Base-by-base conservation (phyloP, 2,113 vertebrate genomes). In the Oncorhynchus tshawytscha region DNA sequence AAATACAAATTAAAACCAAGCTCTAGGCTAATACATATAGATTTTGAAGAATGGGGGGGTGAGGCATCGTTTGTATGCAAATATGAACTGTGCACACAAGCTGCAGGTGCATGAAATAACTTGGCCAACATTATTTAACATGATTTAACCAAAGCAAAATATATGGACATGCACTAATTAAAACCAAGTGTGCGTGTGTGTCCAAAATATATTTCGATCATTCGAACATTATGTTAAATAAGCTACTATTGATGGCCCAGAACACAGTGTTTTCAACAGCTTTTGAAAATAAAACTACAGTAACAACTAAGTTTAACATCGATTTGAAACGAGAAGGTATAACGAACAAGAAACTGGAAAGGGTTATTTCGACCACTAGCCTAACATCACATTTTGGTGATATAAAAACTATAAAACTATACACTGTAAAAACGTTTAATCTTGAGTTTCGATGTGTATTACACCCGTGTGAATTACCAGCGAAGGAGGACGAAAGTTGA, bases 401-500 rank as follows among this genome's bases (percentile, higher is more conserved):
- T 15, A 20, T 68, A 39, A 68, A 20, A 16, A 24, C 22, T 27
- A 34, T 34, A 34, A 6, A 34, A 34, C 31, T 34, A 34, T 34
- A 34, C 31, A 6, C 5, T 15, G 20, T 68, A 39, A 68, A 20
- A 16, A 24, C 68, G 5, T 66, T 31, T 68, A 24, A 68, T 18
- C 8, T 39, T 65, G 34, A 59, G 20, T 64, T 34, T 48, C 4
- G 25, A 3, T 49, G 16, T 22, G 31, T 31, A 16, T 20, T 68
- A 59, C 51, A 82, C 72, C 83, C 84, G 66, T 75, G 81, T 88
- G 83, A 88, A 88, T 90, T 89, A 89, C 88, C 84, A 90, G 81
- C 78, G 71, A 72, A 81, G 81, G 84, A 77, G 84, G 84, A 86
- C 87, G 90, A 88, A 86, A 91, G 88, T 92, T 91, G 85, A 85